Evolutionary conservation across 2,113 vertebrate species (phyloP).

Genomic region (Mustela nigripes): DNA sequence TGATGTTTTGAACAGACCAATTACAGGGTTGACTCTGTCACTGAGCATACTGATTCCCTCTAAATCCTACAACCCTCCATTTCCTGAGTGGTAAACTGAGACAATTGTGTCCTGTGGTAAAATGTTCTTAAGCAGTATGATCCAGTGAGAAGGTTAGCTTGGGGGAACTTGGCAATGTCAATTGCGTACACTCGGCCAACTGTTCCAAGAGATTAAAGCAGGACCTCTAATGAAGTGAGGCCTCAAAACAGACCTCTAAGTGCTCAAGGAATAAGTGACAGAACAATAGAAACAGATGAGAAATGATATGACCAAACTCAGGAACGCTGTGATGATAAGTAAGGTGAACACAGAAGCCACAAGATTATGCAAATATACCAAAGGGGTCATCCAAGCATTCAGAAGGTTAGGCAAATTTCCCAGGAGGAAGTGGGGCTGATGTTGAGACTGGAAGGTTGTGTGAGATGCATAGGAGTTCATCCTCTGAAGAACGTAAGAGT

Average conservation of each 20-base stretch:
- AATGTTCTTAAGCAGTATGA: not conserved
- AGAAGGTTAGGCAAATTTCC: not conserved
- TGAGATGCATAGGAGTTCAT: not conserved
- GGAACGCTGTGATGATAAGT: not conserved
- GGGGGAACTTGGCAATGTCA: not conserved
- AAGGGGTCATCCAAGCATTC: not conserved
- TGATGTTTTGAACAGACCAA: not conserved
- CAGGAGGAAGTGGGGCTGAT: not conserved
- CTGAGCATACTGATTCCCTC: not conserved
- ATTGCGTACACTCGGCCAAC: fast-evolving
- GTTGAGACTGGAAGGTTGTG: not conserved
- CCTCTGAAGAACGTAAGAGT: not conserved
- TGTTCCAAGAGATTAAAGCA: not conserved
- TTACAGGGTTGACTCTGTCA: not conserved
- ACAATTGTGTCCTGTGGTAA: not conserved
- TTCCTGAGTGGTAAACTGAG: not conserved
- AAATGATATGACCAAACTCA: not conserved
- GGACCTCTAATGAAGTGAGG: not conserved
- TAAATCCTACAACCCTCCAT: not conserved
- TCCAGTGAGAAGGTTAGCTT: not conserved
- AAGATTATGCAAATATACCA: not conserved
- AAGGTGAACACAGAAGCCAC: not conserved
- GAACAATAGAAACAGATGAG: not conserved
- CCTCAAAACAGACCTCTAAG: not conserved
- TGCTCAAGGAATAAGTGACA: not conserved